Conservation (phyloP, 2,113 vertebrate genomes). For the Nibea albiflora region DNA sequence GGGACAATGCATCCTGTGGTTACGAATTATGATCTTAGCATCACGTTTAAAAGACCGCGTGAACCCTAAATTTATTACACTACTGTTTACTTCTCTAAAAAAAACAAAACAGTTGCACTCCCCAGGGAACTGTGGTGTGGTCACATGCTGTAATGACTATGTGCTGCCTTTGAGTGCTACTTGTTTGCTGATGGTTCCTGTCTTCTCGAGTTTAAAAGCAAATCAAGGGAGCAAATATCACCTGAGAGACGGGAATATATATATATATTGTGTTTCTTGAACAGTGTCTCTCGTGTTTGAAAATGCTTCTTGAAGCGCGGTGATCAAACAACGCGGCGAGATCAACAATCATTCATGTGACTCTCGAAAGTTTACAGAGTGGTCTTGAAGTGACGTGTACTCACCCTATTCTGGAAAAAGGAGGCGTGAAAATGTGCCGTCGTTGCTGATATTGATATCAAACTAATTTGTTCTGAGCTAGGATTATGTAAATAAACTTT, state of each 20-base stretch:
- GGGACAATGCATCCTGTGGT: neutral
- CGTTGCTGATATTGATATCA: slow-evolving; percentile 99
- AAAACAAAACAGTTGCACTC: neutral
- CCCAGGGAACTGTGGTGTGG: neutral
- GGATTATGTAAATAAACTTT: slow-evolving; percentile 99
- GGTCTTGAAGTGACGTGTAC: slow-evolving; percentile 59
- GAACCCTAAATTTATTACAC: neutral
- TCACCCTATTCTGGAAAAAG: slow-evolving; percentile 99
- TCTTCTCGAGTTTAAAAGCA: neutral
- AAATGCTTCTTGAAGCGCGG: neutral
- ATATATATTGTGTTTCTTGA: neutral
- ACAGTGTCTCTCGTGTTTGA: neutral
- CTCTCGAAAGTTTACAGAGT: neutral
- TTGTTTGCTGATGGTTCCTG: neutral
- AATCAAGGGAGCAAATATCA: neutral
- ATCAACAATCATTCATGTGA: neutral
- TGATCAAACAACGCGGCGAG: neutral
- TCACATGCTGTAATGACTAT: slow-evolving; percentile 7
- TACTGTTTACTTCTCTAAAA: neutral
- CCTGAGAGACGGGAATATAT: neutral
- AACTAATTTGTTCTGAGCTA: slow-evolving; percentile 98
- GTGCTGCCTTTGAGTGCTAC: neutral
- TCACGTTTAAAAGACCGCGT: neutral
- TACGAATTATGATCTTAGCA: no score
- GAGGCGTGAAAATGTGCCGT: slow-evolving; percentile 99